Conservation (phyloP, 2,888 invertebrate genomes). For the Hemistola chrysoprasaria region DNA sequence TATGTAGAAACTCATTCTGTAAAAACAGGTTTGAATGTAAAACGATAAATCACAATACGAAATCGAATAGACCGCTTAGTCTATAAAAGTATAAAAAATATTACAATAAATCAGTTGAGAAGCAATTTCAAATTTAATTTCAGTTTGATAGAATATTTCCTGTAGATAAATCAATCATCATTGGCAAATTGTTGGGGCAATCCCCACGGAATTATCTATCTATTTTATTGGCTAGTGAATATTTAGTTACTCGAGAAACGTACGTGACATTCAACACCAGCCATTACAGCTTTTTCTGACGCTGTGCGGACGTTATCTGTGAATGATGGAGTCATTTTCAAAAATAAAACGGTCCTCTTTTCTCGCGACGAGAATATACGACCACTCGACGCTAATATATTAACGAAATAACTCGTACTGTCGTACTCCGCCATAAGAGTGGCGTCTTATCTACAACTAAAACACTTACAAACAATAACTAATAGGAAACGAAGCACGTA, state of each 20-base stretch:
- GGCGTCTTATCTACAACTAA: conserved; percentile 60
- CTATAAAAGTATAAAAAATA: too few species aligned
- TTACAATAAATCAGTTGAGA: not conserved
- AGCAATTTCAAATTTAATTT: conserved; percentile 1
- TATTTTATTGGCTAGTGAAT: conserved; percentile 46
- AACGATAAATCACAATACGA: conserved; percentile 11
- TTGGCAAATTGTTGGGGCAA: conserved; percentile 4
- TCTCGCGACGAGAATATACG: conserved; percentile 56
- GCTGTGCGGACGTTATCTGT: conserved; percentile 65
- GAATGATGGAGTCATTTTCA: conserved; percentile 77
- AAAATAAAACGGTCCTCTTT: conserved; percentile 74
- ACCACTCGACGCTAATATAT: conserved; percentile 71
- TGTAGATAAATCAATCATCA: conserved; percentile 9
- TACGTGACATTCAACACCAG: conserved; percentile 62
- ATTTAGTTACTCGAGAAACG: conserved; percentile 63
- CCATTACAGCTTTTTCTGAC: conserved; percentile 63
- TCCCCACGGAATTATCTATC: not conserved
- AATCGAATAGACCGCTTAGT: too few species aligned
- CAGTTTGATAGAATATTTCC: conserved; percentile 4
- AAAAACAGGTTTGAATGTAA: conserved; percentile 8
- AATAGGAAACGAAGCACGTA: conserved; percentile 71
- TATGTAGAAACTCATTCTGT: conserved; percentile 12
- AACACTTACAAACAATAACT: conserved; percentile 68
- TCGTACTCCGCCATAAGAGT: conserved; percentile 47
- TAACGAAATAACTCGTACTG: conserved; percentile 59